Evolutionary conservation across 2,797 vertebrate genomes (phyloP).

Genomic region (Rhinichthys osculus): DNA sequence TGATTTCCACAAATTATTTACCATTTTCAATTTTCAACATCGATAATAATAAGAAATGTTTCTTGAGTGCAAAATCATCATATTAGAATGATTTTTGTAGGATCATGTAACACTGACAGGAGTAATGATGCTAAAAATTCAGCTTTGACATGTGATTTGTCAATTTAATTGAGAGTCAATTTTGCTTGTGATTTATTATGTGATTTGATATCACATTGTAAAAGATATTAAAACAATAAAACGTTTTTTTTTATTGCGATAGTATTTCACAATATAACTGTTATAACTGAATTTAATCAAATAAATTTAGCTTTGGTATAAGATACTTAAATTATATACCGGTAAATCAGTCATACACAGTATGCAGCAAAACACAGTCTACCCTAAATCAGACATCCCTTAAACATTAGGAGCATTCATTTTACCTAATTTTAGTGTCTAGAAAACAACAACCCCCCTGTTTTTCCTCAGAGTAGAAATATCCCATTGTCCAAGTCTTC

Average conservation of each 20-base stretch:
- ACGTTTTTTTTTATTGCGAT: background rate
- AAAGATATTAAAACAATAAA: no score
- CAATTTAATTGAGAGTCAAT: no score
- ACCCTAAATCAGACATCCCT: background rate
- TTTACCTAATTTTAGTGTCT: background rate
- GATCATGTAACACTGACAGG: no score
- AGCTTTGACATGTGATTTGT: no score
- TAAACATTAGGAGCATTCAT: background rate
- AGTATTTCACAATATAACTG: background rate
- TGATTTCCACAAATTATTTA: no score
- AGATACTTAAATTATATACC: background rate
- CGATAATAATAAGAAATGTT: background rate
- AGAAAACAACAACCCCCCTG: background rate
- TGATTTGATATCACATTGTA: no score
- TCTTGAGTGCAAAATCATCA: no score
- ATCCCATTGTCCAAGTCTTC: slow-evolving; percentile 40
- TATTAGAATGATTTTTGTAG: background rate
- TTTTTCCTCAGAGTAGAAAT: slow-evolving; percentile 25
- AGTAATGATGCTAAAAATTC: background rate
- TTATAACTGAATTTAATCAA: background rate
- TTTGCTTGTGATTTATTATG: no score
- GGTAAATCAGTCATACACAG: background rate
- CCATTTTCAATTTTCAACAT: background rate
- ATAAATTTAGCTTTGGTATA: background rate
- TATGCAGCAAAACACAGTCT: background rate